A percentile compares a stretch with the other conserved stretches of the same genome.
phyloP scores from a whole-genome alignment of 2,888 invertebrate species.

The Drosophila barbarae region DNA sequence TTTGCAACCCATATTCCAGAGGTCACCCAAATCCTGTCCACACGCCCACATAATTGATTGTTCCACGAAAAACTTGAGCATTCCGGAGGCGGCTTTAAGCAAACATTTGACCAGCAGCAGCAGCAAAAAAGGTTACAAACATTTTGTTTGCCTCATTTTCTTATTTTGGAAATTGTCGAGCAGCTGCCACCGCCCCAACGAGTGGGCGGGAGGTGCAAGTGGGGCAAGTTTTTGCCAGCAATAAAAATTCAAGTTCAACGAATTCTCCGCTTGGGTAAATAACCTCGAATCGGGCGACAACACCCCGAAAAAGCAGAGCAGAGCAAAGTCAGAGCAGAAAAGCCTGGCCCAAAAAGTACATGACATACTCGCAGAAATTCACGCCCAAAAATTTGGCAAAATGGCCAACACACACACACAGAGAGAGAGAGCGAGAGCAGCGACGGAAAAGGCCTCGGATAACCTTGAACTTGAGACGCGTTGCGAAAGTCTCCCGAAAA shows the following conservation, averaged over 20 bases:
- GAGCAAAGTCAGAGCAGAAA: conserved; percentile 24
- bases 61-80: conserved; percentile 15
- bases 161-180: conserved; percentile 27
- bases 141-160: conserved; percentile 28
- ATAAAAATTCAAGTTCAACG: conserved; percentile 67
- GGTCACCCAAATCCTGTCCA: conserved; percentile 5
- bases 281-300: conserved; percentile 61
- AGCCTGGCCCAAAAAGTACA: conserved; percentile 40
- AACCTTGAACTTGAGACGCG: conserved; percentile 66
- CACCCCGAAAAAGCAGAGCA: conserved; percentile 53
- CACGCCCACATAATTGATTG: conserved; percentile 25
- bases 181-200: conserved; percentile 33
- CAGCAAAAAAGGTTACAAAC: conserved; percentile 21
- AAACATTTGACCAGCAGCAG: conserved; percentile 27
- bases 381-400: conserved; percentile 53
- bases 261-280: conserved; percentile 64
- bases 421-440: conserved; percentile 9
- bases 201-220: not conserved
- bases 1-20: conserved; percentile 1
- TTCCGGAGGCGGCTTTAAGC: conserved; percentile 26
- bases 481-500: conserved; percentile 43
- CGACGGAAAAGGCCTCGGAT: conserved; percentile 40
- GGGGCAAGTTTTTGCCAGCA: conserved; percentile 44
- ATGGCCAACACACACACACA: conserved; percentile 17
- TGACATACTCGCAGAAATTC: conserved; percentile 57